Evolutionary conservation across 2,888 invertebrate genomes (phyloP), one percentile per base, ranked within the genome.

Genomic region (Lepidocyrtoides sp.): DNA sequence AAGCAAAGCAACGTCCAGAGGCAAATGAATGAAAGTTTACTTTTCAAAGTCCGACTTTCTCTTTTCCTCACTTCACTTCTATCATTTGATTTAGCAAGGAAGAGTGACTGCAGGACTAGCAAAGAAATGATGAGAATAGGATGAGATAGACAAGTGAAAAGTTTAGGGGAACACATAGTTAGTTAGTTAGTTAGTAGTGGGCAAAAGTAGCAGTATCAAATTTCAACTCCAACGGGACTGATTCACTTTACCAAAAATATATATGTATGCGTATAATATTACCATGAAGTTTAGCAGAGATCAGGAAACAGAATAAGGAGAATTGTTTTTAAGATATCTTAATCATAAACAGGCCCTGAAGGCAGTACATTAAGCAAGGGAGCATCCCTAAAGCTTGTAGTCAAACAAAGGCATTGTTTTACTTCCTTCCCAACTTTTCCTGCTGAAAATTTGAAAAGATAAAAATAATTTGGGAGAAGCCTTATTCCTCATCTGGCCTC

Each of bases 401-500:
- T 60, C 41, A 81, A 81, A 81, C 81, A 81, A 60, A 81, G 81
- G 36, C 81, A 60, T 79, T 81, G 81, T 81, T 81, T 81, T 41
- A 81, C 60, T 81, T 81, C 57, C 60, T 57, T 81, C 7, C 57
- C 41, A 60, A 60, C 81, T 81, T 41, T 81, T 60, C 41, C 57
- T 81, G 41, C 23, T 54, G 79, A 79, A 79, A 79, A 79, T 57
- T 77, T 79, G 32, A 10, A 79, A 79, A 29, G 54, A 51, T 51
- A 54, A 79, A 54, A 57, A 32, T 57, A 14, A 75, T 48, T 51
- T 51, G 17, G 36, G 36, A 44, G 41, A 72, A 41, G 41, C 41
- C 10, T 72, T 66, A 48, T 57, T 44, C 41, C 41, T 69, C 36
- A 2, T 23, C 17, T 20, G 69, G 69, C 36, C 36, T 23, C 17